Evolutionary conservation across 1,140 invertebrate genomes (phyloP), one percentile per base, ranked within the genome.

Genomic region (Cheumatopsyche charites): DNA sequence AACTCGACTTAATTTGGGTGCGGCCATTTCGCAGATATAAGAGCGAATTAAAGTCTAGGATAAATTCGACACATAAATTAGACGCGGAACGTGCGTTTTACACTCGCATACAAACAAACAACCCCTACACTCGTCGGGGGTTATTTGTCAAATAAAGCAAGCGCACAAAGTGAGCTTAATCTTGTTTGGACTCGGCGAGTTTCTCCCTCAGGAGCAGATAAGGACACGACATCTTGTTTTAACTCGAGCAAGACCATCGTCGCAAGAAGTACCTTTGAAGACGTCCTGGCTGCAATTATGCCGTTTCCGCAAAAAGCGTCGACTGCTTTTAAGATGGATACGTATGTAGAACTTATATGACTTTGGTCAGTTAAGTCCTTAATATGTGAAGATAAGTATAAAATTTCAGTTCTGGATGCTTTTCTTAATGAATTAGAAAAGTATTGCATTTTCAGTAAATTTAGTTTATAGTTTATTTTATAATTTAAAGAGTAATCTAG

Each of bases 101-200:
- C n/a, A 17, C n/a, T 1, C 9, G 9, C 15, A 9, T 52, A 17
- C n/a, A 19, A 6, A 52, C 47, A 52, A 52, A n/a, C n/a, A 17
- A 17, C 19, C 6, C n/a, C 7, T 15, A 52, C n/a, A 17, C 15
- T 9, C 47, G 47, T 17, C 9, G n/a, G n/a, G 47, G 47, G 47
- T 52, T 52, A 52, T 52, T 52, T 52, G 47, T 52, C 47, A 52
- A 52, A 52, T 19, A 52, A 19, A 52, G 19, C 47, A 52, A 52
- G 47, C 19, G 47, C 19, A 52, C 47, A 52, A 52, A 52, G 47
- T 52, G 47, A 52, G 47, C 47, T 52, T 52, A 52, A 52, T 52
- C 47, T 52, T 52, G 47, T 52, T 52, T 52, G 47, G 15, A 52
- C 47, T 52, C n/a, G 9, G 47, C 47, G 47, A 52, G 47, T 52